Conservation (phyloP, 2,797 vertebrate species). For the Chiloscyllium punctatum region DNA sequence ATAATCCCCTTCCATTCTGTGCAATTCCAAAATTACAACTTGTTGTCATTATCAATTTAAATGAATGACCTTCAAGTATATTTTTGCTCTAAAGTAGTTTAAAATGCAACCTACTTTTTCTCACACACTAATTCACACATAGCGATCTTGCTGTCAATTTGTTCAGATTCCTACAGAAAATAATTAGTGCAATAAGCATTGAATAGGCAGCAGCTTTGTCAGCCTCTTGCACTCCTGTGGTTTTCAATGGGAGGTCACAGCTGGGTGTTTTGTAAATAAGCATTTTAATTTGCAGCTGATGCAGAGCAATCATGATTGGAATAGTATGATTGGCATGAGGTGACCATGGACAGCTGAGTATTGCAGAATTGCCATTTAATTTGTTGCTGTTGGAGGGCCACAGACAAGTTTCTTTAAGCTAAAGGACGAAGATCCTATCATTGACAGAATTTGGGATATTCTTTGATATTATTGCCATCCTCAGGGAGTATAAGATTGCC, state of each 20-base stretch:
- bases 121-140: not conserved
- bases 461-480: not conserved
- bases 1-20: not conserved
- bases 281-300: not conserved
- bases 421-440: not conserved
- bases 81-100: not conserved
- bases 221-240: not conserved
- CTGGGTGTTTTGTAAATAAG: slow-evolving; percentile 14
- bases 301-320: not conserved
- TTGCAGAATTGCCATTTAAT: not conserved
- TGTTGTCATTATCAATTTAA: not conserved
- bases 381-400: not conserved
- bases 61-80: not conserved
- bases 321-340: not conserved
- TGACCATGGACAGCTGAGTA: not conserved
- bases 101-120: not conserved
- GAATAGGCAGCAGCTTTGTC: not conserved
- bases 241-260: slow-evolving; percentile 18
- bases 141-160: not conserved
- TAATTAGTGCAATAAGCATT: slow-evolving; percentile 11
- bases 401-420: not conserved
- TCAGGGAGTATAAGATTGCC: not conserved
- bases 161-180: not conserved
- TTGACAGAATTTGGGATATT: not conserved
- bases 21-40: not conserved